A percentile compares a stretch with the other conserved stretches of the same genome.
These are phyloP conservation scores for Thrips palmi DNA, from an alignment of 1,140 invertebrate genomes.

Conservation along the genomic window DNA sequence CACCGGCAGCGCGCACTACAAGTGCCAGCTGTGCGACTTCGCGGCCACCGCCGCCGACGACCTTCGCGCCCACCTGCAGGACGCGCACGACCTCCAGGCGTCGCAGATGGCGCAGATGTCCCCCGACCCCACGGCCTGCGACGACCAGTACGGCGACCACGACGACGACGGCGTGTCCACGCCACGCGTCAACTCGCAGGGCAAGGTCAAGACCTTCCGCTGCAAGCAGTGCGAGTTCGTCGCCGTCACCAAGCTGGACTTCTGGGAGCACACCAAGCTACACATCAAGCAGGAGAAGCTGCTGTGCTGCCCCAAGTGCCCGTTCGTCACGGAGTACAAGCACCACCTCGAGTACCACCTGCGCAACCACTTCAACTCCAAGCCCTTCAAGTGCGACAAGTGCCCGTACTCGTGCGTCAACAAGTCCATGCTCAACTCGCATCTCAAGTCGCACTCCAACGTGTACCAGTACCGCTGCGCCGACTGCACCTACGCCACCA, in stretches of 20 bases:
- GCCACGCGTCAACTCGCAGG: conserved; percentile 59
- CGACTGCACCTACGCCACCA: conserved; percentile 93
- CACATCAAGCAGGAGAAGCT: conserved; percentile 91
- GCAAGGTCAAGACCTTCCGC: conserved; percentile 70
- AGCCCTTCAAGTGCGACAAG: conserved; percentile 90
- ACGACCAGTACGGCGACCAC: conserved; percentile 29
- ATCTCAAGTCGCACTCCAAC: conserved; percentile 94
- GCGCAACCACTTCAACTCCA: conserved; percentile 85
- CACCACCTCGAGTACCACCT: conserved; percentile 97
- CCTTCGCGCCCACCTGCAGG: conserved; percentile 13
- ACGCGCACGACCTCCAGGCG: conserved; percentile 10
- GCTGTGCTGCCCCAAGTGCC: conserved; percentile 77
- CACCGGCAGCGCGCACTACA: no score
- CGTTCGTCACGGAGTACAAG: conserved; percentile 97
- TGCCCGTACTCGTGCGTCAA: conserved; percentile 92
- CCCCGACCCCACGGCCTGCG: conserved; percentile 7
- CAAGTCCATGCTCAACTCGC: conserved; percentile 98
- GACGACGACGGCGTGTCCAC: conserved; percentile 43
- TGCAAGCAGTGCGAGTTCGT: conserved; percentile 85
- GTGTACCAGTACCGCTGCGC: conserved; percentile 90
- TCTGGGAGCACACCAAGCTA: conserved; percentile 75
- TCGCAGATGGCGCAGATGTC: no score
- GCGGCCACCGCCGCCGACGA: conserved; percentile 11
- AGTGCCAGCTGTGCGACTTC: conserved; percentile 15
- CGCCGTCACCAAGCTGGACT: conserved; percentile 72